Evolutionary conservation across 2,888 invertebrate genomes (phyloP).

Genomic region (Tetropium fuscum): DNA sequence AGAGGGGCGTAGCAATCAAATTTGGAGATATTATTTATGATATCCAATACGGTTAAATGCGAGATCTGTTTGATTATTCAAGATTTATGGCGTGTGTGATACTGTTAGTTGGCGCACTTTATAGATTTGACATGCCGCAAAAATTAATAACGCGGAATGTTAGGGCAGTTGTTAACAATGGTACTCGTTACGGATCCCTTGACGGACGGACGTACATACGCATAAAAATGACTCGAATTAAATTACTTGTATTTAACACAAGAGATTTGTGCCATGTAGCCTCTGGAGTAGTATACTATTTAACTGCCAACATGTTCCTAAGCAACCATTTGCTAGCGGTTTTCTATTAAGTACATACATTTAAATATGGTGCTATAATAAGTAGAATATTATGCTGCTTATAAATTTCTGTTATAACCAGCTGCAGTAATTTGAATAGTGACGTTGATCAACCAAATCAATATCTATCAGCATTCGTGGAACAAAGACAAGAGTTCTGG

Average conservation of each 20-base stretch:
- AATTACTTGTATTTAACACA: slow-evolving; percentile 33
- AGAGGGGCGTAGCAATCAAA: slow-evolving; percentile 41
- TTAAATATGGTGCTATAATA: too few species aligned
- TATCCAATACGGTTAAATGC: slow-evolving; percentile 39
- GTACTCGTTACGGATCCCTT: slow-evolving; percentile 46
- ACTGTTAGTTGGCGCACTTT: slow-evolving; percentile 47
- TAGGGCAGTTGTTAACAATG: slow-evolving; percentile 53
- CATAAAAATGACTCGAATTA: slow-evolving; percentile 33
- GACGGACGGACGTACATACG: slow-evolving; percentile 27
- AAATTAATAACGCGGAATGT: slow-evolving; percentile 55
- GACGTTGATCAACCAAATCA: too few species aligned
- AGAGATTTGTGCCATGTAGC: slow-evolving; percentile 29
- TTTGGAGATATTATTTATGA: slow-evolving; percentile 45
- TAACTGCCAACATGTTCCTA: too few species aligned
- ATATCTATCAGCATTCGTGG: too few species aligned
- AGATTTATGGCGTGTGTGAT: slow-evolving; percentile 54
- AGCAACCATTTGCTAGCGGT: too few species aligned
- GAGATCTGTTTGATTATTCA: slow-evolving; percentile 47
- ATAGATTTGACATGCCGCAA: slow-evolving; percentile 53
- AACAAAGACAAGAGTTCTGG: too few species aligned
- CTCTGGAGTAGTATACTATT: too few species aligned
- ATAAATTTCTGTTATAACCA: too few species aligned
- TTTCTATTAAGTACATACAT: too few species aligned
- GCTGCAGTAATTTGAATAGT: too few species aligned
- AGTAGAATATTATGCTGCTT: too few species aligned